Evolutionary conservation across 2,888 invertebrate species (phyloP).

Genomic region (Galerucella pusilla): DNA sequence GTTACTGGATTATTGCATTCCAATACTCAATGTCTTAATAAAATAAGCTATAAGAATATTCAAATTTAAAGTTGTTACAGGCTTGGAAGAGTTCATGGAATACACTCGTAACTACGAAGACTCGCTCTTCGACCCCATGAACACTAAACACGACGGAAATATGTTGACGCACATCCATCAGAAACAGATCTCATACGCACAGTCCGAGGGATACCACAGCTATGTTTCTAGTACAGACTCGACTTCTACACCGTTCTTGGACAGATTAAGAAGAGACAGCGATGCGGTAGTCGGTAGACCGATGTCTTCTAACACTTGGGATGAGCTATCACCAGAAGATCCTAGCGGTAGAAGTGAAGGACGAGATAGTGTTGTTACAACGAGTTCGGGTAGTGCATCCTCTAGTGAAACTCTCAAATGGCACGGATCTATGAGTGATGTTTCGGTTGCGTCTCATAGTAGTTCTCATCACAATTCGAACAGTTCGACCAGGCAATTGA

Average conservation of each 20-base stretch:
- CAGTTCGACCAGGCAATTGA: constrained; percentile 68
- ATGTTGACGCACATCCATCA: constrained; percentile 71
- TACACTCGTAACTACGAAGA: constrained; percentile 74
- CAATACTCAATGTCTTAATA: no score
- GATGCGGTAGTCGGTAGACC: constrained; percentile 67
- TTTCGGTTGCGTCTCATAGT: constrained; percentile 72
- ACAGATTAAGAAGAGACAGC: constrained; percentile 75
- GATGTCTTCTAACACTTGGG: constrained; percentile 63
- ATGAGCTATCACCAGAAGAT: constrained; percentile 56
- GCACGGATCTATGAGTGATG: constrained; percentile 81
- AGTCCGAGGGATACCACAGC: constrained; percentile 84
- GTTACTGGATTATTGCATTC: no score
- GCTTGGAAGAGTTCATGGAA: constrained; percentile 73
- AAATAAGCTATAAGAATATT: no score
- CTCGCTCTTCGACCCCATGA: constrained; percentile 59
- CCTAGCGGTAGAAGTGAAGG: constrained; percentile 61
- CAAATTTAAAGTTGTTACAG: constrained; percentile 55
- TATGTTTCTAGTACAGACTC: constrained; percentile 83
- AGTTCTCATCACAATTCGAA: constrained; percentile 70
- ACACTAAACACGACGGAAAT: constrained; percentile 63
- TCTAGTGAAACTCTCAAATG: constrained; percentile 84
- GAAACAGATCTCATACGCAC: constrained; percentile 81
- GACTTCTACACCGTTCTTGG: constrained; percentile 80
- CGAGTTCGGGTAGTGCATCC: constrained; percentile 71
- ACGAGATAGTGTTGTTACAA: constrained; percentile 74